Percentiles rank a stretch among this genome's conserved stretches.
These are phyloP conservation scores for Caenorhabditis wallacei DNA, from an alignment of 2,888 invertebrate genomes.

Conservation along the genomic window DNA sequence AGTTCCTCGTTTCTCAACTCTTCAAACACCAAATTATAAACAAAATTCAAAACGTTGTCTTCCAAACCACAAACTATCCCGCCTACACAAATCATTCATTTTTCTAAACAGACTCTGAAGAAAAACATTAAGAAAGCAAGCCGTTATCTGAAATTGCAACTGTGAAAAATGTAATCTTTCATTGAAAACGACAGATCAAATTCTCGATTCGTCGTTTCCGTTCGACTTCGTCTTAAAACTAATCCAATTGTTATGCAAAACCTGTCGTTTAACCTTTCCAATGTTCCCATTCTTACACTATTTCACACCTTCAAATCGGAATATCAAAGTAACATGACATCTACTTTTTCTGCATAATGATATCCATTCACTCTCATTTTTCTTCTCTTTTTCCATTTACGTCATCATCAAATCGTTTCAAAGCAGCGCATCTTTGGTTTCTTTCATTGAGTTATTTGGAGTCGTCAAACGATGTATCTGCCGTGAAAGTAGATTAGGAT, in stretches of 20 bases:
- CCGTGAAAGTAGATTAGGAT: slow-evolving; percentile 34
- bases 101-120: slow-evolving; percentile 1
- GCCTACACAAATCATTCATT: slow-evolving; percentile 35
- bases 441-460: slow-evolving; percentile 47
- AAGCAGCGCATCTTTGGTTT: slow-evolving; percentile 44
- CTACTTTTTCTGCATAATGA: slow-evolving; percentile 48
- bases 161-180: too few relatives aligned
- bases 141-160: neutral
- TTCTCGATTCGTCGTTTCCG: too few relatives aligned
- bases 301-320: neutral
- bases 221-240: neutral
- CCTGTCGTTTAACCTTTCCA: neutral
- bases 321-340: slow-evolving; percentile 40
- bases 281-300: neutral
- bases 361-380: slow-evolving; percentile 21
- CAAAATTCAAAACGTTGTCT: slow-evolving; percentile 31
- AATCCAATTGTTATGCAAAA: too few relatives aligned
- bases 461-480: slow-evolving; percentile 24
- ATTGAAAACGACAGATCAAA: too few relatives aligned
- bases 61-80: slow-evolving; percentile 8
- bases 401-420: slow-evolving; percentile 46
- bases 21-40: slow-evolving; percentile 43
- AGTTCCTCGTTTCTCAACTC: neutral
- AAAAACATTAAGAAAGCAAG: too few relatives aligned
- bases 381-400: slow-evolving; percentile 19